A percentile compares a stretch with the other conserved stretches of the same genome.
Conservation (phyloP, 92 coral and sea anemone genomes). For the Umimayanthus kanabou region DNA sequence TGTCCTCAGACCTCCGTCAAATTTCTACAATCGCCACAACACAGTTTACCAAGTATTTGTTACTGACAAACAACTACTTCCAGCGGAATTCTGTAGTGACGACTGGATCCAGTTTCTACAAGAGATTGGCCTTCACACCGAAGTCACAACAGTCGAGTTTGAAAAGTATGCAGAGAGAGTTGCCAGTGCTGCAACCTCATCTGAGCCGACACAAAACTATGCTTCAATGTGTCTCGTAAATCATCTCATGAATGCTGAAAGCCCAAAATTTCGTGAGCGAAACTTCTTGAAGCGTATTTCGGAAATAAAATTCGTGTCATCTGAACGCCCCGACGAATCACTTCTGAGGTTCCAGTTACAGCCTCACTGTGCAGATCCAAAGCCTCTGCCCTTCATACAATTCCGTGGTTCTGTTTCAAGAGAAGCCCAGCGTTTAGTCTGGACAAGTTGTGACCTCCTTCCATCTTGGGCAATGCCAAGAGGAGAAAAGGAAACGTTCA, state of each 20-base stretch:
- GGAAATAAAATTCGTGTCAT: slow-evolving; percentile 45
- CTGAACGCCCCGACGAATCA: slow-evolving; percentile 14
- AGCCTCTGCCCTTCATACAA: slow-evolving; percentile 8
- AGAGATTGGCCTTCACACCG: slow-evolving; percentile 46
- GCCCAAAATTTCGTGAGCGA: slow-evolving; percentile 20
- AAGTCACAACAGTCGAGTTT: slow-evolving; percentile 39
- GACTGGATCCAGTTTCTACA: slow-evolving; percentile 42
- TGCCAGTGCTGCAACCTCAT: slow-evolving; percentile 2
- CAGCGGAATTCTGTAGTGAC: slow-evolving; percentile 13
- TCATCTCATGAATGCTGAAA: slow-evolving; percentile 19
- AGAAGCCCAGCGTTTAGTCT: slow-evolving; percentile 22
- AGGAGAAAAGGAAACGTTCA: background rate
- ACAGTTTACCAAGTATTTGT: slow-evolving; percentile 29
- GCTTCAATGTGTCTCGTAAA: slow-evolving; percentile 34
- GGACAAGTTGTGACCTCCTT: slow-evolving; percentile 52
- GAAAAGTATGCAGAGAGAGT: slow-evolving; percentile 25
- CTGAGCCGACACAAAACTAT: background rate
- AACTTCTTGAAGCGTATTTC: slow-evolving; percentile 43
- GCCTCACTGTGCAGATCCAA: background rate
- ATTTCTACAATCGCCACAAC: slow-evolving; percentile 42
- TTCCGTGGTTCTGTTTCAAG: slow-evolving; percentile 44
- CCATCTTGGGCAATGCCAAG: slow-evolving; percentile 33
- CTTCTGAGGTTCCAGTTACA: slow-evolving; percentile 41
- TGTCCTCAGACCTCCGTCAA: slow-evolving; percentile 25
- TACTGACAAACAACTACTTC: slow-evolving; percentile 36